Evolutionary conservation across 2,113 vertebrate genomes (phyloP), one percentile per base, ranked within the genome.

Genomic region (Ariopsis seemanni): DNA sequence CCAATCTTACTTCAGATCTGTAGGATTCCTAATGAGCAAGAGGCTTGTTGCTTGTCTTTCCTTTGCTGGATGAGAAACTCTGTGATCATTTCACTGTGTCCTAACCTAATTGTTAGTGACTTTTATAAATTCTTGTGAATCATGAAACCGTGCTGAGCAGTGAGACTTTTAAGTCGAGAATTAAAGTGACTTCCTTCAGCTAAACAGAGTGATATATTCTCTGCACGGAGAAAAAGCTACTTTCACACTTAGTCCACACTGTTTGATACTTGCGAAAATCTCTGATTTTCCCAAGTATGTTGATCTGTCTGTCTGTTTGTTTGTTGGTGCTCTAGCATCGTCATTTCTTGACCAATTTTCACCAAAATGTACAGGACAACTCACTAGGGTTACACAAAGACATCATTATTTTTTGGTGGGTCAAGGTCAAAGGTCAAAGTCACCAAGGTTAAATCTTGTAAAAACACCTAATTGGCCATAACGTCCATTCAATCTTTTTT

Each of bases 31-130:
- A 82, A 25, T 77, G 85, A 81, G 75, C 72, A 48, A 22, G 72
- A n/a, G 63, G 63, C 58, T 84, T 48, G 15, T 34, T 42, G 58
- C 52, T 50, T 67, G 82, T 65, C 60, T 67, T 83, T 83, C 62
- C n/a, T 63, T 83, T 67, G 34, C 22, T 67, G 12, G 34, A 65
- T 52, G 60, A 50, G 48, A 48, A 83, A 83, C 48, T 42, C 82
- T 83, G 62, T 83, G 82, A 83, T 83, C 82, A 65, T 83, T 67
- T 83, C 82, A 9, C 55, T 62, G 79, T 42, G 55, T 57, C 78
- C 78, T 27, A 82, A 62, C 48, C 48, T 65, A 67, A 83, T 67
- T 42, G 20, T 62, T 83, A 50, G 62, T 27, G 42, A 67, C 42
- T 67, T 65, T 83, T 83, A 27, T 27, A 25, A 42, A 83, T n/a